phyloP scores from a whole-genome alignment of 2,888 invertebrate species.

The Smittia sp. region DNA sequence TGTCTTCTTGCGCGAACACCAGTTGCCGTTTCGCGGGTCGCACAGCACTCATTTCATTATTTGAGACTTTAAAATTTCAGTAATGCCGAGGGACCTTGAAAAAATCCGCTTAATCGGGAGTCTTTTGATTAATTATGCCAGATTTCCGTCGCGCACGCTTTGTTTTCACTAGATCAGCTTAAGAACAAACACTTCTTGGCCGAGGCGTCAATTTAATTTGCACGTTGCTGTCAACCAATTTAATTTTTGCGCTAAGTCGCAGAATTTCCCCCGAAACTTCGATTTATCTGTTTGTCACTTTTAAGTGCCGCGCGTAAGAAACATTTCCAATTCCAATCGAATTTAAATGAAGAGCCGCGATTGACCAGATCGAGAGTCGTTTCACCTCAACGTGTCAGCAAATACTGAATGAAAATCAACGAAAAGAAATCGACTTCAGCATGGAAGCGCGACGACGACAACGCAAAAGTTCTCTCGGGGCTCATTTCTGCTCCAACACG shows the following conservation, averaged over 20 bases:
- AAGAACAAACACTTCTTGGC: background rate
- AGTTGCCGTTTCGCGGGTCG: too few species aligned
- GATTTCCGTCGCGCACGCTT: background rate
- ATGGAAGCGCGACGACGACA: constrained; percentile 26
- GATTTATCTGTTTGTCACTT: background rate
- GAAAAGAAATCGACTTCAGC: constrained; percentile 22
- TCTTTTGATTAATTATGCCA: background rate
- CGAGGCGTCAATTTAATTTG: background rate
- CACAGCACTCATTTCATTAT: too few species aligned
- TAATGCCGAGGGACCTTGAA: background rate
- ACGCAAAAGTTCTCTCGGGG: constrained; percentile 10
- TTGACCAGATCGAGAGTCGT: constrained; percentile 1
- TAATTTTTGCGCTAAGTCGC: background rate
- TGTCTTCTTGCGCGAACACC: too few species aligned
- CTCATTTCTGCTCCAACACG: background rate
- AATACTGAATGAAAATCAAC: constrained; percentile 30
- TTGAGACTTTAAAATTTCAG: too few species aligned
- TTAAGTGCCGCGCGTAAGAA: background rate
- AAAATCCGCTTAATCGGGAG: background rate
- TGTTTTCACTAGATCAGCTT: background rate
- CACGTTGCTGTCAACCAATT: background rate
- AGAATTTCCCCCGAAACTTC: background rate
- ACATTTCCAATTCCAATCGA: background rate
- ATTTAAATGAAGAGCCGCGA: background rate
- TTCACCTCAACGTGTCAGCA: constrained; percentile 26